These are phyloP conservation scores for Meloidogyne floridensis DNA, from an alignment of 1,140 invertebrate species.

Conservation along the genomic window DNA sequence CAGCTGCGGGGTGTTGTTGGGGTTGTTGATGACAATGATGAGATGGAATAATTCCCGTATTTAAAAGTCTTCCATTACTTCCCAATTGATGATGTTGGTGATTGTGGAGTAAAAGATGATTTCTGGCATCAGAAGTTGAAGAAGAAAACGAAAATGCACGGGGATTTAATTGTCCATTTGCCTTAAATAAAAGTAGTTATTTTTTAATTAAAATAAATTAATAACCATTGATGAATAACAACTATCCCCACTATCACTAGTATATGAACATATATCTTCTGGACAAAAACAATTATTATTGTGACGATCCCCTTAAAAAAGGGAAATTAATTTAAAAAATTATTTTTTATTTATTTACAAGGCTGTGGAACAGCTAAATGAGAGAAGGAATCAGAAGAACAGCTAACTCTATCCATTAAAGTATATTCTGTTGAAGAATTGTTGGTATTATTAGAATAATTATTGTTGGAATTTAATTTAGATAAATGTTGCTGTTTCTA, in stretches of 20 bases:
- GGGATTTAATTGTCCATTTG: slow-evolving; percentile 39
- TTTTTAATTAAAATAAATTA: not conserved
- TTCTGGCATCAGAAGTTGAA: not conserved
- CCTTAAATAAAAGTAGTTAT: not conserved
- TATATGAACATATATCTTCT: slow-evolving; percentile 41
- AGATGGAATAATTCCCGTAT: not conserved
- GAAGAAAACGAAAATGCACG: slow-evolving; percentile 34
- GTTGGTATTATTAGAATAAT: not conserved
- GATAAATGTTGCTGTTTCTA: not conserved
- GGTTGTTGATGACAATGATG: slow-evolving; percentile 11
- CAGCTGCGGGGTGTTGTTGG: not conserved
- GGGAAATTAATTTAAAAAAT: slow-evolving; percentile 17
- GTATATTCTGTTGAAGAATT: slow-evolving; percentile 28
- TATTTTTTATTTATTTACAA: slow-evolving; percentile 22
- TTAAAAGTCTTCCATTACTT: not conserved
- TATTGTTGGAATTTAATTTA: not conserved
- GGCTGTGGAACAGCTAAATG: slow-evolving; percentile 34
- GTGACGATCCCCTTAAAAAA: slow-evolving; percentile 26
- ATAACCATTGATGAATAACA: slow-evolving; percentile 43
- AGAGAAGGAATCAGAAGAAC: slow-evolving; percentile 33
- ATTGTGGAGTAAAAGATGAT: not conserved
- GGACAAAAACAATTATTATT: slow-evolving; percentile 17
- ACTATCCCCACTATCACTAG: slow-evolving; percentile 44
- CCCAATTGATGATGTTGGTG: not conserved
- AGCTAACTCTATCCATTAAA: slow-evolving; percentile 32